Evolutionary conservation across 2,888 invertebrate genomes (phyloP).

Genomic region (Eledone cirrhosa): DNA sequence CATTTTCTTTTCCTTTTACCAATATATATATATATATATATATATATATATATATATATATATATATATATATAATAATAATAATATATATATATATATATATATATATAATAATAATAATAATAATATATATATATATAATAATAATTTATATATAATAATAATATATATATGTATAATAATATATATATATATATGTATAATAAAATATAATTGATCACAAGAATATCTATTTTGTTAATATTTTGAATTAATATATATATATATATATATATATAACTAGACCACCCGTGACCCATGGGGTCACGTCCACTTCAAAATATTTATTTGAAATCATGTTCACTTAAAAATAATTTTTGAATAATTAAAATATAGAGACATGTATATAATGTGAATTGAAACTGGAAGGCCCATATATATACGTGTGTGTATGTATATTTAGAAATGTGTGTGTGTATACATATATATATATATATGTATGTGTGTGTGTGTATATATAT

Average conservation of each 20-base stretch:
- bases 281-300: too few relatives aligned
- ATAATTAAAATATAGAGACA: background rate
- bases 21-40: conserved; percentile 1
- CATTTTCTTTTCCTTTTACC: too few relatives aligned
- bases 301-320: too few relatives aligned
- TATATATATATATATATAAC: too few relatives aligned
- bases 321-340: too few relatives aligned
- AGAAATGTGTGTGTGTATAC: too few relatives aligned
- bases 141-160: background rate
- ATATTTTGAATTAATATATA: too few relatives aligned
- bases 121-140: background rate
- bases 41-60: conserved; percentile 2
- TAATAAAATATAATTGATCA: too few relatives aligned
- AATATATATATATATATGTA: too few relatives aligned
- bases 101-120: background rate
- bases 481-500: background rate
- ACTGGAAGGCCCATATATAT: background rate
- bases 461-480: background rate
- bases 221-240: too few relatives aligned
- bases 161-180: too few relatives aligned
- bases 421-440: background rate
- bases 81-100: background rate
- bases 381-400: background rate
- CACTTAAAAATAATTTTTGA: too few relatives aligned
- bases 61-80: background rate